These are phyloP conservation scores for Asbolus verrucosus DNA, from an alignment of 1,140 invertebrate genomes.

Conservation along the genomic window DNA sequence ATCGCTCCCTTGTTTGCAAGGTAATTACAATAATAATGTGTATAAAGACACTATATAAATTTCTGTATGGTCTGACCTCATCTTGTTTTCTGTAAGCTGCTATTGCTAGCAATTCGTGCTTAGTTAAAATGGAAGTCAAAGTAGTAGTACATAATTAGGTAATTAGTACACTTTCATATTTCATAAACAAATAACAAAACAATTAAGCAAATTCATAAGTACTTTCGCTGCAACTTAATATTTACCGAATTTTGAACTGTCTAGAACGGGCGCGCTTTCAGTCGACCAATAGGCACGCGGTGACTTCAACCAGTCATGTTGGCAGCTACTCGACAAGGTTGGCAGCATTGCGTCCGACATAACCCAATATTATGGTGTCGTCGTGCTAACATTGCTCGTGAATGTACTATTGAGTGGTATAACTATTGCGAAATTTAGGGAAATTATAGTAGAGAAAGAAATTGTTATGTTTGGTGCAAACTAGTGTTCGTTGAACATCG, in stretches of 20 bases:
- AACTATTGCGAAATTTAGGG: background rate
- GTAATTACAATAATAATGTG: no score
- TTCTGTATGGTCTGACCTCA: no score
- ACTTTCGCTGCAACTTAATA: background rate
- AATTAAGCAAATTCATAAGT: background rate
- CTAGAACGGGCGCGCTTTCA: background rate
- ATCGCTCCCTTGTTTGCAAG: no score
- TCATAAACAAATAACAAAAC: background rate
- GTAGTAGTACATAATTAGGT: background rate
- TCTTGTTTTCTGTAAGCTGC: no score
- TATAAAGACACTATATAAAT: no score
- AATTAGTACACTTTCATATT: background rate
- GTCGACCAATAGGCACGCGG: conserved; percentile 1
- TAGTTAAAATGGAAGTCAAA: no score
- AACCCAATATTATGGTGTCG: conserved; percentile 34
- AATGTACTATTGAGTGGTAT: background rate
- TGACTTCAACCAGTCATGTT: no score
- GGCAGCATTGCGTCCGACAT: conserved; percentile 6
- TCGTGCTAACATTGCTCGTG: background rate
- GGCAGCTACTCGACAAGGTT: no score
- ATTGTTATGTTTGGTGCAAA: conserved; percentile 18
- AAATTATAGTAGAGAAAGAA: background rate
- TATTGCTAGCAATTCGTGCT: no score
- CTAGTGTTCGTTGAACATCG: conserved; percentile 1
- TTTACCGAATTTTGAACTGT: no score